Conservation (phyloP, 2,888 invertebrate species). For the Oscheius myriophilus region DNA sequence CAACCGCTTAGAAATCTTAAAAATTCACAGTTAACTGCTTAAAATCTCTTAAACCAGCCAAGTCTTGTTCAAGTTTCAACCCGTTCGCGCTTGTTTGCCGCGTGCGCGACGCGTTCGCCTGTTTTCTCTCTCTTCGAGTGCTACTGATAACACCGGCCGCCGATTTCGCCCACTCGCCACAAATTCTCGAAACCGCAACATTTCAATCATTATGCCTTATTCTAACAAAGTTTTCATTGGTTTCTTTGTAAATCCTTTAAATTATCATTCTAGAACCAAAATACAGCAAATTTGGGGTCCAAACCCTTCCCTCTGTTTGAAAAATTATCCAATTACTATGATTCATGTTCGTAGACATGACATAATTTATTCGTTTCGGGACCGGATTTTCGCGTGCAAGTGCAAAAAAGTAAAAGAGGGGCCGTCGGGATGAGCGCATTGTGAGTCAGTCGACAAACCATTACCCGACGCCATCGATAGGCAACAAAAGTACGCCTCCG, state of each 20-base stretch:
- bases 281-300: too few species aligned
- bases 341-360: constrained; percentile 7
- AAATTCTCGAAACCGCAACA: background rate
- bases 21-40: too few species aligned
- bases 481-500: too few species aligned
- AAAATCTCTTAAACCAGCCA: too few species aligned
- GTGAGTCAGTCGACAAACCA: constrained; percentile 29
- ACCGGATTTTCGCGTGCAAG: too few species aligned
- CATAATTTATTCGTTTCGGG: background rate
- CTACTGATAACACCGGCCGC: constrained; percentile 1
- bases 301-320: too few species aligned
- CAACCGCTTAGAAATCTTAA: too few species aligned
- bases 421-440: constrained; percentile 12
- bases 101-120: background rate
- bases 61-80: constrained; percentile 13
- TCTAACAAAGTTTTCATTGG: too few species aligned
- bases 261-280: too few species aligned
- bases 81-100: constrained; percentile 8
- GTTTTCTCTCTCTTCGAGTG: constrained; percentile 3
- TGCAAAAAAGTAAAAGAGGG: too few species aligned
- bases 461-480: background rate
- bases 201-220: background rate
- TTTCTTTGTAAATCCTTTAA: too few species aligned
- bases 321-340: constrained; percentile 12
- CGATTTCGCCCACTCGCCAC: background rate